Conservation (phyloP, 2,113 vertebrate genomes). For the Genyomyrus donnyi region DNA sequence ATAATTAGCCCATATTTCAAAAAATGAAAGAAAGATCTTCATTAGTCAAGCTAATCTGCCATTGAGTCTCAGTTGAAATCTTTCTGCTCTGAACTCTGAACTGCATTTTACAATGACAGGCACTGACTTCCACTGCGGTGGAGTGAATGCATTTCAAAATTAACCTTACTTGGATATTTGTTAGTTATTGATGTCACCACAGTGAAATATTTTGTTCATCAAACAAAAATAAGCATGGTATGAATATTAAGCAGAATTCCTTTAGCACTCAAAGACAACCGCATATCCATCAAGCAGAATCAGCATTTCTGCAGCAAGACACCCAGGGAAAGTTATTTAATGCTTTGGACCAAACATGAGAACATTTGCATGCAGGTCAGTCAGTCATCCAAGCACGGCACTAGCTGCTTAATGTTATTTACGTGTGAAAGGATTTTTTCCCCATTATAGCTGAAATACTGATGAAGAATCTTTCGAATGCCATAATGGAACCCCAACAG, state of each 20-base stretch:
- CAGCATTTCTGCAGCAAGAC: background rate
- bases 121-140: background rate
- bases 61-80: background rate
- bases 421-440: background rate
- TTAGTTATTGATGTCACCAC: background rate
- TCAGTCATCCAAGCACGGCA: conserved; percentile 23
- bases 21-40: background rate
- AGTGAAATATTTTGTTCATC: background rate
- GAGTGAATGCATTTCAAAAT: background rate
- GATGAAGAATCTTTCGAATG: conserved; percentile 17
- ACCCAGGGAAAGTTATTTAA: background rate
- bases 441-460: conserved; percentile 21
- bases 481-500: conserved; percentile 24
- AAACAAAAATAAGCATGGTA: background rate
- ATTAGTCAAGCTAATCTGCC: background rate
- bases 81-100: background rate
- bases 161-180: background rate
- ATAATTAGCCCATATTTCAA: background rate
- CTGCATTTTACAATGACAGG: background rate
- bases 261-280: background rate
- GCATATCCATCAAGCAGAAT: background rate
- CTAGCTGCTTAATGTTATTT: conserved; percentile 28
- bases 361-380: conserved; percentile 34
- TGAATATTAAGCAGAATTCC: conserved; percentile 25
- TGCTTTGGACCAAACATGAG: background rate